Base-by-base conservation (phyloP, 1,140 invertebrate species). In the Drosophila ambigua region DNA sequence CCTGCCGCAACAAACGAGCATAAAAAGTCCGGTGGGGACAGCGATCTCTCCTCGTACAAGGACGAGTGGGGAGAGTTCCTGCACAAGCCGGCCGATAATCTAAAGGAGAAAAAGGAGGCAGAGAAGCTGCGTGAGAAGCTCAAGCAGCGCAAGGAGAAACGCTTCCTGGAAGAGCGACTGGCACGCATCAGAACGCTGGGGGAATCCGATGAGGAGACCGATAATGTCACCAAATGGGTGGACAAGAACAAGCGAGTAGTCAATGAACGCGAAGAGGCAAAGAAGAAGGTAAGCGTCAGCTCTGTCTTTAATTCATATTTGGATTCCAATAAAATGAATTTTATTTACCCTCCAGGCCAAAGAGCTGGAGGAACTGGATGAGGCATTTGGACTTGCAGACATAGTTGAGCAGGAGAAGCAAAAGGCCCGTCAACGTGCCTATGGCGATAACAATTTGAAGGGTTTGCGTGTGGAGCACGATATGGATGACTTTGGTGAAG, bases 311-410 rank as follows among this genome's bases (percentile, higher is more conserved):
- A 46, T 26, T 20, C n/a, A 46, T 24, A 51, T 28, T 31, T 48
- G 52, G 23, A 43, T 4, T 50, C 16, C 46, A 35, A 31, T 2
- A 11, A 7, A 7, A 6, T 43, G 20, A 2, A 0, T 24, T 15
- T 63, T 9, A 31, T 31, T 31, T 31, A 9, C 31, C 31, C 79
- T 24, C 15, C 88, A 97, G 96, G 98, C 97, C 43, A 98, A 98
- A 92, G 94, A 97, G 93, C 92, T 99, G 72, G 97, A 99, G 92
- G 98, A 99, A 92, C 94, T 99, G 92, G 98, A 99, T 93, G 96
- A 95, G 90, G 97, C 97, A 88, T 99, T 99, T 95, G 98, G 98
- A 35, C 95, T 99, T 60, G 94, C 95, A 7, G 95, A 95, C 72
- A 92, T 99, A 9, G 94, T 99, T 4, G 95, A 96, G 72, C 94